A percentile compares a stretch with the other conserved stretches of the same genome.
These are phyloP conservation scores for Coboldia fuscipes DNA, from an alignment of 1,140 invertebrate genomes.

Conservation along the genomic window DNA sequence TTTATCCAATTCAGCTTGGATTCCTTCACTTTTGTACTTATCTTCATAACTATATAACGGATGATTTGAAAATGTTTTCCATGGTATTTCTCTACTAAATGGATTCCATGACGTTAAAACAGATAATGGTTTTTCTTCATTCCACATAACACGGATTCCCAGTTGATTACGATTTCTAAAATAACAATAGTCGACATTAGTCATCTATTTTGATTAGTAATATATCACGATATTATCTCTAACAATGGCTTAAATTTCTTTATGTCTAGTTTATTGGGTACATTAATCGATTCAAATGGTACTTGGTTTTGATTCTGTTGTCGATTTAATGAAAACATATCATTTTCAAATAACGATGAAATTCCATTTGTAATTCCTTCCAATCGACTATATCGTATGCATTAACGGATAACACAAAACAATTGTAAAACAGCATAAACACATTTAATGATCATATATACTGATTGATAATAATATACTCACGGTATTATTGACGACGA, in stretches of 20 bases:
- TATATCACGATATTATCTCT: not conserved
- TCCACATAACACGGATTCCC: constrained; percentile 57
- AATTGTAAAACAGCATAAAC: constrained; percentile 1
- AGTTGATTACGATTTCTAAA: constrained; percentile 40
- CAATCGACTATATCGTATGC: too few relatives aligned
- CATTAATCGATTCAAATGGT: not conserved
- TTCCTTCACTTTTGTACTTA: constrained; percentile 15
- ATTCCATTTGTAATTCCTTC: constrained; percentile 2
- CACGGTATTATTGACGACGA: constrained; percentile 56
- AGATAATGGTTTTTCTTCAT: constrained; percentile 38
- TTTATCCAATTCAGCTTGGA: constrained; percentile 17
- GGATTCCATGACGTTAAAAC: constrained; percentile 68
- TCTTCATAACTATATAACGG: constrained; percentile 60
- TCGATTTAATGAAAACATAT: not conserved
- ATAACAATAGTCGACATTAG: constrained; percentile 7
- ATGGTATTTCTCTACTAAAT: constrained; percentile 56
- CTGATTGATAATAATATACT: constrained; percentile 23
- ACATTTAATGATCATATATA: constrained; percentile 1
- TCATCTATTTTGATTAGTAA: not conserved
- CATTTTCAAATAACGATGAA: not conserved
- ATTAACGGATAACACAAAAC: too few relatives aligned
- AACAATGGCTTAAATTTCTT: not conserved
- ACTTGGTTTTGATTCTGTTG: not conserved
- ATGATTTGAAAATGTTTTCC: constrained; percentile 56
- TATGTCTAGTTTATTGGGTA: constrained; percentile 1